Conservation (phyloP, 2,113 vertebrate species). For the Notothenia coriiceps region DNA sequence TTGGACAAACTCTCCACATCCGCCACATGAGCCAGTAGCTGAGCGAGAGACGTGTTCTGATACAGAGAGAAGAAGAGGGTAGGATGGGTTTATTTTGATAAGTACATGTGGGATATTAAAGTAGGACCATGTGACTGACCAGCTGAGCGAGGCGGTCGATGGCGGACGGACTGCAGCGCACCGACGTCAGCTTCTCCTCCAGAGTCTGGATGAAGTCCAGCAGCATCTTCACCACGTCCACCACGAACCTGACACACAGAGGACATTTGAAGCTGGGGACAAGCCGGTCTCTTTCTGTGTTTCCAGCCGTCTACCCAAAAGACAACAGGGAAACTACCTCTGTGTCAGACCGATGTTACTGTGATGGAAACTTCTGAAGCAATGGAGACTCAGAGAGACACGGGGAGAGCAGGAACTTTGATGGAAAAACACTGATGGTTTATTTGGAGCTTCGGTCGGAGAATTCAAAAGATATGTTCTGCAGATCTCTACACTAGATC, state of each 20-base stretch:
- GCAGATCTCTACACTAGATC: no score
- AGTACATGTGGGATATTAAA: no score
- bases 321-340: background rate
- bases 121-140: slow-evolving; percentile 81
- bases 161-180: slow-evolving; percentile 78
- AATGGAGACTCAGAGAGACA: no score
- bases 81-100: no score
- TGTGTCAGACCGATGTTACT: no score
- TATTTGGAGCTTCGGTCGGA: no score
- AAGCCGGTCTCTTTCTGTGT: background rate
- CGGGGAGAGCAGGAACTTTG: no score
- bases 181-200: slow-evolving; percentile 85
- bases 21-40: slow-evolving; percentile 81
- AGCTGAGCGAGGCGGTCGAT: slow-evolving; percentile 77
- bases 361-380: no score
- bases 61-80: background rate
- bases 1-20: slow-evolving; percentile 85
- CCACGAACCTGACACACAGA: slow-evolving; percentile 81
- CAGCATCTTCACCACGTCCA: slow-evolving; percentile 85
- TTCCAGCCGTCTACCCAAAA: background rate
- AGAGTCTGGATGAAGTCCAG: slow-evolving; percentile 88
- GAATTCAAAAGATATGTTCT: no score
- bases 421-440: no score
- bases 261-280: background rate
- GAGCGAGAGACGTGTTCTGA: slow-evolving; percentile 84